These are phyloP conservation scores for Drosophila ercepeae DNA, from an alignment of 1,140 invertebrate species.

Conservation along the genomic window DNA sequence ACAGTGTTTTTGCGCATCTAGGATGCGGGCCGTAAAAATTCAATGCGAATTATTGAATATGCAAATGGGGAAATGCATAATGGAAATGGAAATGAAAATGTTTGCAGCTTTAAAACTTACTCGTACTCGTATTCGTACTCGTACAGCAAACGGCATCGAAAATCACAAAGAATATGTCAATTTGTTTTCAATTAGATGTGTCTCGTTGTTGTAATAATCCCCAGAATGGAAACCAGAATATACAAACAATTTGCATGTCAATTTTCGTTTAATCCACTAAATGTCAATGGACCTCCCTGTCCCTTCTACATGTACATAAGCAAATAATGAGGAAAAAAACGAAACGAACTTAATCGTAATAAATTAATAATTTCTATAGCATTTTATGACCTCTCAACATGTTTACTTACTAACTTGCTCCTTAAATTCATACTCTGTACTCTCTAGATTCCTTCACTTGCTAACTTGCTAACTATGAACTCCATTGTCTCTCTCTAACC, in stretches of 20 bases:
- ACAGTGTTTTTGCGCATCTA: conserved; percentile 1
- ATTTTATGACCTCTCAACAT: conserved; percentile 14
- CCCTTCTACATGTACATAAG: conserved; percentile 57
- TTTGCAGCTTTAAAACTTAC: conserved; percentile 51
- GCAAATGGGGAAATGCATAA: conserved; percentile 43
- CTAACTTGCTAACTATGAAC: conserved; percentile 39
- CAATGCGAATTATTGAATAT: conserved; percentile 48
- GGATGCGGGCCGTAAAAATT: conserved; percentile 19
- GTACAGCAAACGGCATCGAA: conserved; percentile 46
- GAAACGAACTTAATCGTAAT: conserved; percentile 20
- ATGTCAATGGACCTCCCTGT: conserved; percentile 10
- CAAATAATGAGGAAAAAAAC: conserved; percentile 11
- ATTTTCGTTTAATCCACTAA: conserved; percentile 56
- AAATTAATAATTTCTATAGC: conserved; percentile 31
- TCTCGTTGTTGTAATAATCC: conserved; percentile 48
- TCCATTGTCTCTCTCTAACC: conserved; percentile 25
- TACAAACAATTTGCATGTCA: conserved; percentile 46
- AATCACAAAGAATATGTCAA: conserved; percentile 68
- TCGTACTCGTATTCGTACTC: no score
- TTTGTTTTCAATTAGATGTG: conserved; percentile 74
- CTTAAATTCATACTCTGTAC: conserved; percentile 16
- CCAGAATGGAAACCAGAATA: conserved; percentile 35
- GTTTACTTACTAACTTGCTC: conserved; percentile 28
- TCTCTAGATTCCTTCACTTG: conserved; percentile 23
- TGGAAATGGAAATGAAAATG: conserved; percentile 30